phyloP scores from a whole-genome alignment of 2,888 invertebrate species.

The Physocephala rufipes region DNA sequence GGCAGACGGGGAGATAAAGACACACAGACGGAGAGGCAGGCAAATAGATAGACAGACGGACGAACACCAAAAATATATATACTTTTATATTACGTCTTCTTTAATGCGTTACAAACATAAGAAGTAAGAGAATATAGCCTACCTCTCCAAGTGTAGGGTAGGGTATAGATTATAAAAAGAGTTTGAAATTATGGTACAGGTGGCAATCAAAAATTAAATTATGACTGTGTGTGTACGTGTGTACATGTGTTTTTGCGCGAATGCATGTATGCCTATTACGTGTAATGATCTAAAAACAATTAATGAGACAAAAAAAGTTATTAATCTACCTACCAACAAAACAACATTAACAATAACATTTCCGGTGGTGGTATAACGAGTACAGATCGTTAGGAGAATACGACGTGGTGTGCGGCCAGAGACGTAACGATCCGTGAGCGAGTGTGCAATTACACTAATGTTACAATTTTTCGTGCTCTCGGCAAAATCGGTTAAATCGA shows the following conservation, averaged over 20 bases:
- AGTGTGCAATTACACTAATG: slow-evolving; percentile 13
- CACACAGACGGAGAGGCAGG: too few species aligned
- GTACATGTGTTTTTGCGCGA: slow-evolving; percentile 8
- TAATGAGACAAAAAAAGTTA: slow-evolving; percentile 39
- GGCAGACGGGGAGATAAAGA: too few species aligned
- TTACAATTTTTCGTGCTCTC: slow-evolving; percentile 20
- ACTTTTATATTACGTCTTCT: too few species aligned
- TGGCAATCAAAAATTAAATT: slow-evolving; percentile 9
- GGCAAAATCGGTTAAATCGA: slow-evolving; percentile 52
- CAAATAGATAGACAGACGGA: too few species aligned
- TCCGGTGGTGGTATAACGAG: slow-evolving; percentile 27
- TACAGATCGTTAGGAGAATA: background rate
- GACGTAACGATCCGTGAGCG: background rate
- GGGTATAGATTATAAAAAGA: background rate
- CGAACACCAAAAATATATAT: too few species aligned
- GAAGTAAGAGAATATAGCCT: too few species aligned
- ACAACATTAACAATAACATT: slow-evolving; percentile 37
- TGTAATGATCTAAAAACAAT: background rate
- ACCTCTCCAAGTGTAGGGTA: background rate
- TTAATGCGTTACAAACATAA: too few species aligned
- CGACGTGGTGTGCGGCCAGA: background rate
- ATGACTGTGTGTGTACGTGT: background rate
- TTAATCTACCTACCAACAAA: background rate
- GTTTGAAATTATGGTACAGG: background rate
- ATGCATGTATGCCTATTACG: background rate